Percentiles rank a stretch among this genome's conserved stretches.
Evolutionary conservation across 1,140 invertebrate species (phyloP).

Genomic region (Caenorhabditis elegans): DNA sequence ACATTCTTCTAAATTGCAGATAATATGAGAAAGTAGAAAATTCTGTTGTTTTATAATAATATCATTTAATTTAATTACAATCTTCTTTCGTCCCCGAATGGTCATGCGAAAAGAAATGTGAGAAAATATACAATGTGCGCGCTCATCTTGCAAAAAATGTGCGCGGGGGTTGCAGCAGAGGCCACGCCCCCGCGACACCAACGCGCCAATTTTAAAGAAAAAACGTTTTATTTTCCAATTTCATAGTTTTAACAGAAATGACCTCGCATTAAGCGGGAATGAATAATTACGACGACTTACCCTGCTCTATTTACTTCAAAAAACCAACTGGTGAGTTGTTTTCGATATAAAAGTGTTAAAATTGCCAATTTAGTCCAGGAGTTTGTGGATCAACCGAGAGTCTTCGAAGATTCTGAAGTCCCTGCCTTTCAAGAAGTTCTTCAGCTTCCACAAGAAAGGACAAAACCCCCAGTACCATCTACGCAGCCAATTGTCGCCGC

Average conservation of each 20-base stretch:
- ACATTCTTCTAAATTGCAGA: no score
- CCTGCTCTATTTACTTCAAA: neutral
- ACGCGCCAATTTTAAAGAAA: neutral
- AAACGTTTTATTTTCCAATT: neutral
- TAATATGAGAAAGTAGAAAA: no score
- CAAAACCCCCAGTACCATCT: neutral
- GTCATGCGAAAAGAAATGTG: no score
- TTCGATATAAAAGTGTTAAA: no score
- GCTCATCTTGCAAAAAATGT: neutral
- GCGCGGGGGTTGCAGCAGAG: neutral
- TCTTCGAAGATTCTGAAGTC: neutral
- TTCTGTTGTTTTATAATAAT: no score
- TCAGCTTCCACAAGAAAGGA: neutral
- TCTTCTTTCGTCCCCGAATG: no score
- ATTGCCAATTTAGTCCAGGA: neutral
- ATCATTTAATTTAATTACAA: no score
- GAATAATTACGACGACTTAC: neutral
- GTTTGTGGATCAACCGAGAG: neutral
- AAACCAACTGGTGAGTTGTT: neutral
- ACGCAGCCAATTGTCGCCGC: neutral
- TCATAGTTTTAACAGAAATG: neutral
- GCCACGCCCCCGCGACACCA: neutral
- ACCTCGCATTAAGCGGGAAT: neutral
- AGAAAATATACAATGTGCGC: neutral
- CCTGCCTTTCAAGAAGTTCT: neutral